phyloP scores from a whole-genome alignment of 2,888 invertebrate species.

The Heteromurus nitidus region DNA sequence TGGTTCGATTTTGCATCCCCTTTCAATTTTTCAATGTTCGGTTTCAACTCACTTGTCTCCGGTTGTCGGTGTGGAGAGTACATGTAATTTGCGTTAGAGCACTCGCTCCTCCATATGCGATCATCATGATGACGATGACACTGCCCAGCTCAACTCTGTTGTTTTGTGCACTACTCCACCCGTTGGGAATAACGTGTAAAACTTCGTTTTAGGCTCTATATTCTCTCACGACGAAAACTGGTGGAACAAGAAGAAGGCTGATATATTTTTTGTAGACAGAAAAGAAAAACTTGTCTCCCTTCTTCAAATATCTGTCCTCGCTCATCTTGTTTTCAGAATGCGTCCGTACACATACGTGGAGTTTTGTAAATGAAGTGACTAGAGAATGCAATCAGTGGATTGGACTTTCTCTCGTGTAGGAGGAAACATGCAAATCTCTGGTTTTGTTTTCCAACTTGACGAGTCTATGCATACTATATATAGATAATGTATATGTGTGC shows the following conservation, averaged over 20 bases:
- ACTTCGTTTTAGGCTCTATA: not conserved
- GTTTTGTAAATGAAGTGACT: conserved; percentile 44
- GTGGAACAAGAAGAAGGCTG: too few species aligned
- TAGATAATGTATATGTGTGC: not conserved
- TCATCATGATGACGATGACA: not conserved
- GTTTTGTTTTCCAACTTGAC: conserved; percentile 20
- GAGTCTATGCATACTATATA: not conserved
- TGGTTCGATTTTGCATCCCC: conserved; percentile 49
- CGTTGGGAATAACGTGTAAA: conserved; percentile 54
- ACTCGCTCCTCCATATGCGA: not conserved
- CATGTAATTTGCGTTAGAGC: conserved; percentile 20
- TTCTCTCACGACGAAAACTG: not conserved
- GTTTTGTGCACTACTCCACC: too few species aligned
- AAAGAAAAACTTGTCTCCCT: not conserved
- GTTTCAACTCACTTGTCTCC: not conserved
- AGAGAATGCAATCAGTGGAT: conserved; percentile 56
- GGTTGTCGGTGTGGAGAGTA: too few species aligned
- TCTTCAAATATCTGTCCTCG: conserved; percentile 12
- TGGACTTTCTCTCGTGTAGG: conserved; percentile 48
- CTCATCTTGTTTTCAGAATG: conserved; percentile 34
- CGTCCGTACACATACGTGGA: conserved; percentile 3
- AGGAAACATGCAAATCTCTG: conserved; percentile 61
- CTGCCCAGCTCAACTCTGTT: not conserved
- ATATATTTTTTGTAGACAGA: not conserved
- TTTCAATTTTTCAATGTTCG: not conserved